phyloP scores from a whole-genome alignment of 2,888 invertebrate species.

The Trimorus sp. region DNA sequence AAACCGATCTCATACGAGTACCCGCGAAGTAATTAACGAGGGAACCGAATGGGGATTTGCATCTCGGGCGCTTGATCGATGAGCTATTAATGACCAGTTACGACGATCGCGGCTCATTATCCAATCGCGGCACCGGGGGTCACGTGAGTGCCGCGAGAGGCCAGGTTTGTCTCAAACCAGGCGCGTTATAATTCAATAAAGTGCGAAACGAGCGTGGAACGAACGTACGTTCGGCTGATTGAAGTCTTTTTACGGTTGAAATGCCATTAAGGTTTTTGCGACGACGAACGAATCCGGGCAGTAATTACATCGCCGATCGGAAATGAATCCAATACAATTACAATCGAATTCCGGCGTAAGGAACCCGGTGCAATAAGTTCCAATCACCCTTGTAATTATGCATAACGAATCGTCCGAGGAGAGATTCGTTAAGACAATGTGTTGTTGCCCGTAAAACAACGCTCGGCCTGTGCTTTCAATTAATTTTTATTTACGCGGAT shows the following conservation, averaged over 20 bases:
- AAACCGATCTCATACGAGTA: no score
- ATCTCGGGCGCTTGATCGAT: no score
- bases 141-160: no score
- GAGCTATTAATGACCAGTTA: no score
- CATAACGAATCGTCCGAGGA: slow-evolving; percentile 31
- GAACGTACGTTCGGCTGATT: slow-evolving; percentile 36
- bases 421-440: slow-evolving; percentile 25
- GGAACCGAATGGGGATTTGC: no score
- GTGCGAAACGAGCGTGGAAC: no score
- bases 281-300: slow-evolving; percentile 22
- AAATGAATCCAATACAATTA: slow-evolving; percentile 45
- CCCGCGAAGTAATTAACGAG: no score
- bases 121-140: no score
- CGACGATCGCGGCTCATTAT: no score
- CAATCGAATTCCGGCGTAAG: slow-evolving; percentile 34
- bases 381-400: slow-evolving; percentile 43
- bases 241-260: slow-evolving; percentile 43
- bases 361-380: slow-evolving; percentile 24
- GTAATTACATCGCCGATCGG: slow-evolving; percentile 49
- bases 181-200: no score
- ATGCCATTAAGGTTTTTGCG: slow-evolving; percentile 46
- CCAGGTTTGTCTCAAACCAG: no score
- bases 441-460: slow-evolving; percentile 20
- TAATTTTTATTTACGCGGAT: neutral
- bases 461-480: neutral